Percentiles rank a stretch among this genome's conserved stretches.
These are phyloP conservation scores for Hemitrygon akajei DNA, from an alignment of 2,797 vertebrate genomes.

Conservation along the genomic window DNA sequence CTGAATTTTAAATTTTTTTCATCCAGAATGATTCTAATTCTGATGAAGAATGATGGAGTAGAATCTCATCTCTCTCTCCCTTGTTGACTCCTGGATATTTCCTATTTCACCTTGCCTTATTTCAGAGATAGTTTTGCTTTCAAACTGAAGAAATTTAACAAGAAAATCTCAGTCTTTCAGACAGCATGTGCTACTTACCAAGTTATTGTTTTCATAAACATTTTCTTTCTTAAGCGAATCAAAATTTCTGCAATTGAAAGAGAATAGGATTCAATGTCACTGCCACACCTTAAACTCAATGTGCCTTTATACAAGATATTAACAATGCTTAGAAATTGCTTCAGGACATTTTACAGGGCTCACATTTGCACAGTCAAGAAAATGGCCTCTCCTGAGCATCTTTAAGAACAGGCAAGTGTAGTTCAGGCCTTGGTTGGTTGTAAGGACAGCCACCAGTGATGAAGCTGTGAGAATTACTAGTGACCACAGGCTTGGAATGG, in stretches of 20 bases:
- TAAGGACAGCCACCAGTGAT: not conserved
- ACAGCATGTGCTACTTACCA: slow-evolving; percentile 67
- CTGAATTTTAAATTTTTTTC: too few relatives aligned
- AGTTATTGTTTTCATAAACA: slow-evolving; percentile 84
- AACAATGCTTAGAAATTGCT: not conserved
- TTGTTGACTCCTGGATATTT: not conserved
- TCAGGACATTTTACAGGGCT: not conserved
- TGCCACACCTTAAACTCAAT: too few relatives aligned
- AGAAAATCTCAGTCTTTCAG: too few relatives aligned
- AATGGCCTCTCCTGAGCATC: not conserved
- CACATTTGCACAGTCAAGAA: not conserved
- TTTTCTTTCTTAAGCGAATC: slow-evolving; percentile 80
- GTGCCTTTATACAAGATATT: not conserved
- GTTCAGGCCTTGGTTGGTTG: not conserved
- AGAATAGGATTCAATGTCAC: slow-evolving; percentile 41
- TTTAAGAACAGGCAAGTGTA: not conserved
- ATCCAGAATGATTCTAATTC: too few relatives aligned
- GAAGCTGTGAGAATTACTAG: not conserved
- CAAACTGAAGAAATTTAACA: not conserved
- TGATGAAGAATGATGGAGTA: too few relatives aligned
- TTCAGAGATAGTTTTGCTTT: too few relatives aligned
- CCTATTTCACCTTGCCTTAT: not conserved
- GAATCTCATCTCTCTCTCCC: not conserved
- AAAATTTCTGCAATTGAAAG: slow-evolving; percentile 77
- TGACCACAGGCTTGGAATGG: not conserved